phyloP scores from a whole-genome alignment of 2,113 vertebrate species.

The Mormyrus lacerda region DNA sequence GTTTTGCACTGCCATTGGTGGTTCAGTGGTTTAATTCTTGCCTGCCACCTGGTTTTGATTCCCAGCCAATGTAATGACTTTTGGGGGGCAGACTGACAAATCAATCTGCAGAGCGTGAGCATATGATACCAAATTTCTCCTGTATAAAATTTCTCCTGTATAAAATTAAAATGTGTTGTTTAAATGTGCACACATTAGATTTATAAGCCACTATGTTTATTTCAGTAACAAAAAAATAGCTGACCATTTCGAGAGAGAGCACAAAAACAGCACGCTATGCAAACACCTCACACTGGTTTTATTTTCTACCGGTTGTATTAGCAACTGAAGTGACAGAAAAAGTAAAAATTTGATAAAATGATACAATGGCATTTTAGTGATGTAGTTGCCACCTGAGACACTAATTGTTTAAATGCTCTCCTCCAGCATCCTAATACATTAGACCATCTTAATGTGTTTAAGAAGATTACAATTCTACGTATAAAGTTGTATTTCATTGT shows the following conservation, averaged over 20 bases:
- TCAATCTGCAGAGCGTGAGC: not conserved
- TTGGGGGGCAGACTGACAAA: not conserved
- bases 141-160: not conserved
- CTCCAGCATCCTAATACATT: not conserved
- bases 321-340: not conserved
- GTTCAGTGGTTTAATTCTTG: not conserved
- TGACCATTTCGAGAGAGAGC: not conserved
- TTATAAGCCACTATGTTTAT: not conserved
- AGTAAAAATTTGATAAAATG: not conserved
- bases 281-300: not conserved
- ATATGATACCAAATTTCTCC: not conserved
- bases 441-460: not conserved
- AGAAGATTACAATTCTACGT: no score
- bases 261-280: not conserved
- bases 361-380: not conserved
- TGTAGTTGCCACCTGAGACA: not conserved
- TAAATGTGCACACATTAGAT: not conserved
- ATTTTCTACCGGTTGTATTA: not conserved
- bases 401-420: not conserved
- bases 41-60: not conserved
- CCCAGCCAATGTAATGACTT: not conserved
- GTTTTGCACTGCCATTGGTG: not conserved
- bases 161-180: not conserved
- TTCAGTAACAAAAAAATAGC: not conserved
- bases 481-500: no score